A percentile compares a stretch with the other conserved stretches of the same genome.
phyloP scores from a whole-genome alignment of 2,797 vertebrate genomes.

The Crypturellus tataupa region DNA sequence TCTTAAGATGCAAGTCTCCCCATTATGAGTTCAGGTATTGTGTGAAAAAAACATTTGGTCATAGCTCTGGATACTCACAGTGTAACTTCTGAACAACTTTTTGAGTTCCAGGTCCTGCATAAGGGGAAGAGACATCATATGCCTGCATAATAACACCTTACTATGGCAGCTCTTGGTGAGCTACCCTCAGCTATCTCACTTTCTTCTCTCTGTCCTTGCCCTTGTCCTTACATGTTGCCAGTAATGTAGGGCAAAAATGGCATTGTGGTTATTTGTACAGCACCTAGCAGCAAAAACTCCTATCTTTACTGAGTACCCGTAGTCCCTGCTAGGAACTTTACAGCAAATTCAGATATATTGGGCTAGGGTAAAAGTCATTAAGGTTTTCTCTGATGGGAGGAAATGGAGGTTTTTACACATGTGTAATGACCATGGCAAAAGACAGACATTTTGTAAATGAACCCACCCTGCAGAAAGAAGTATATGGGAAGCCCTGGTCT shows the following conservation, averaged over 20 bases:
- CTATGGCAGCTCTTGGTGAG: neutral
- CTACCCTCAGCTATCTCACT: neutral
- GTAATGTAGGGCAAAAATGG: neutral
- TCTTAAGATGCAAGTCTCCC: neutral
- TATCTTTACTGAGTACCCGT: neutral
- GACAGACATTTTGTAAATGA: neutral
- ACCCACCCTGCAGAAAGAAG: neutral
- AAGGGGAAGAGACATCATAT: neutral
- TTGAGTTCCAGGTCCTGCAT: neutral
- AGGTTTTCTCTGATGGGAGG: neutral
- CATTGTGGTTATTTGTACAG: neutral
- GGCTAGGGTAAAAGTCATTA: neutral
- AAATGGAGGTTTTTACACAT: neutral
- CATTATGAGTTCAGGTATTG: neutral
- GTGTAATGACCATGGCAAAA: neutral
- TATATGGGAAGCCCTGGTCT: neutral
- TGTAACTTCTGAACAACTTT: neutral
- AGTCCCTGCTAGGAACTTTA: accelerated
- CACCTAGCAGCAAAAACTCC: neutral
- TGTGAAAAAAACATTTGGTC: neutral
- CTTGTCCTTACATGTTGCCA: neutral
- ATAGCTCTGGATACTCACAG: neutral
- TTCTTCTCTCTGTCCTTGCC: neutral
- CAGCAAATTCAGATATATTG: neutral
- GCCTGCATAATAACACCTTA: neutral